Evolutionary conservation across 2,113 vertebrate genomes (phyloP).

Genomic region (Trachemys scripta): DNA sequence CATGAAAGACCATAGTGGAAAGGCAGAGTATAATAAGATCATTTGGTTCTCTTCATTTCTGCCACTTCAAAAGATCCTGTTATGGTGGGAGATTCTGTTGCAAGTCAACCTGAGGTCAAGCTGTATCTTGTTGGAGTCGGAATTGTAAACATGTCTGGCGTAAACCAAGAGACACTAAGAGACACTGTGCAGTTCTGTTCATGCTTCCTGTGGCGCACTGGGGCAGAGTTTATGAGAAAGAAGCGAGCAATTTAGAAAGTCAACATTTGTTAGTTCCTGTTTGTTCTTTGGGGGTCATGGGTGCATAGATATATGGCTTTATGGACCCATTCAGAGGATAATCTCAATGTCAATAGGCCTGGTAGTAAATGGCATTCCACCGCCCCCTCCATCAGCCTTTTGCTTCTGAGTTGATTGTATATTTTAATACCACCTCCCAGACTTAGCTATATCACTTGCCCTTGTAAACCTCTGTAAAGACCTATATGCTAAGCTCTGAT

Average conservation of each 20-base stretch:
- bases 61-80: neutral
- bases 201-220: neutral
- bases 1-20: neutral
- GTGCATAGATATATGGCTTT: neutral
- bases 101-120: constrained; percentile 9
- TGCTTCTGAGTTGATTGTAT: neutral
- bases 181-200: neutral
- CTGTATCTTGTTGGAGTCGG: neutral
- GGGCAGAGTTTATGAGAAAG: neutral
- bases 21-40: neutral
- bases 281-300: neutral
- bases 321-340: accelerated
- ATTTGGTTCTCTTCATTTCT: neutral
- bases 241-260: neutral
- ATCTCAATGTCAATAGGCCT: neutral
- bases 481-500: neutral
- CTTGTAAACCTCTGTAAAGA: neutral
- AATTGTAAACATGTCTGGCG: neutral
- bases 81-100: neutral
- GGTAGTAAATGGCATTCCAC: neutral
- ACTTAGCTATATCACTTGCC: accelerated
- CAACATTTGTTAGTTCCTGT: neutral
- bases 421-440: neutral
- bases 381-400: neutral
- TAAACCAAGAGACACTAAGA: neutral